phyloP scores from a whole-genome alignment of 2,113 vertebrate genomes.

The Cyanoderma ruficeps region DNA sequence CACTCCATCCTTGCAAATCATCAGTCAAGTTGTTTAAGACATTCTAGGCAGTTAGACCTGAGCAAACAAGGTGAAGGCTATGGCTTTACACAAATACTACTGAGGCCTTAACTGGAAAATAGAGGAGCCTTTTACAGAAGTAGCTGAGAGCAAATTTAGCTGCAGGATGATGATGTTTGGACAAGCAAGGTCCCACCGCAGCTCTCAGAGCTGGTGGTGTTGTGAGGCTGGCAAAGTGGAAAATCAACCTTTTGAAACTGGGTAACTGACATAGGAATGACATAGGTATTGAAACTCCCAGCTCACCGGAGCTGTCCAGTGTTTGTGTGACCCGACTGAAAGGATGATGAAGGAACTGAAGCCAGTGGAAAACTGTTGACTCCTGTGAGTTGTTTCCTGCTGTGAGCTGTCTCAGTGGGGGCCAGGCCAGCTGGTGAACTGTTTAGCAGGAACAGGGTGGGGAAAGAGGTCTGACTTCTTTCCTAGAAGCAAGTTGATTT shows the following conservation, averaged over 20 bases:
- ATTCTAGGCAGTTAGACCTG: neutral
- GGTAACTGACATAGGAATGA: neutral
- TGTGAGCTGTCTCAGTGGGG: neutral
- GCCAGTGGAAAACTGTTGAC: neutral
- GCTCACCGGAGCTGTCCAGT: neutral
- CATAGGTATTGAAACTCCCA: neutral
- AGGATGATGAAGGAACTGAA: neutral
- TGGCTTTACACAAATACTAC: neutral
- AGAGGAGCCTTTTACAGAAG: neutral
- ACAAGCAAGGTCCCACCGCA: neutral
- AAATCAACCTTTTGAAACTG: neutral
- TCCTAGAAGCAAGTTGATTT: neutral
- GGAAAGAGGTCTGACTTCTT: neutral
- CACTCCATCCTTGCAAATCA: neutral
- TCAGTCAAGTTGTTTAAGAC: neutral
- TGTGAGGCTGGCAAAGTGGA: neutral
- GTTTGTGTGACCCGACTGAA: neutral
- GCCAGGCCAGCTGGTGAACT: neutral
- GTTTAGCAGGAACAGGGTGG: neutral
- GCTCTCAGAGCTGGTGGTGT: neutral
- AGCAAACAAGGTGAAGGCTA: neutral
- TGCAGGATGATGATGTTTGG: neutral
- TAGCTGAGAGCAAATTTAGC: neutral
- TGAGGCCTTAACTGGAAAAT: neutral
- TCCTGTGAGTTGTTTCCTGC: neutral